These are phyloP conservation scores for Sepiola atlantica DNA, from an alignment of 2,888 invertebrate genomes.

Conservation along the genomic window DNA sequence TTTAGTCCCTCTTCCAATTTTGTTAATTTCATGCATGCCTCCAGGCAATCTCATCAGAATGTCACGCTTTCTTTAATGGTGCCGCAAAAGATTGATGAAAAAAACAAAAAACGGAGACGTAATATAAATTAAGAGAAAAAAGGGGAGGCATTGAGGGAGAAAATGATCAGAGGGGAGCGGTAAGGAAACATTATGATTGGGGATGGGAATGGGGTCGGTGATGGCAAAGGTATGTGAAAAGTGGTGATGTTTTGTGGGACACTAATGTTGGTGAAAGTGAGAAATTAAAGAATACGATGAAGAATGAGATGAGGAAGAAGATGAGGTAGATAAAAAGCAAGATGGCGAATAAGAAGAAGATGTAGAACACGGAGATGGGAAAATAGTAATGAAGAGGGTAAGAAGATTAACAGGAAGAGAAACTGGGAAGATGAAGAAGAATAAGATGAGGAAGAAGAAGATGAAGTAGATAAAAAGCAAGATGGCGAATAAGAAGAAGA, in stretches of 20 bases:
- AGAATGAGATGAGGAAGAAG: not conserved
- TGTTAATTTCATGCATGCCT: slow-evolving; percentile 2
- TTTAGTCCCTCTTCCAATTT: not conserved
- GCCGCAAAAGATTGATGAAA: slow-evolving; percentile 18
- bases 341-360: not conserved
- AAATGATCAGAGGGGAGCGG: not conserved
- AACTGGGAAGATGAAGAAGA: no score
- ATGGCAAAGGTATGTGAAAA: not conserved
- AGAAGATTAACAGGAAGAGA: no score
- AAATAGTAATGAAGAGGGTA: no score
- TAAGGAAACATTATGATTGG: not conserved
- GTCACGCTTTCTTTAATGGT: not conserved
- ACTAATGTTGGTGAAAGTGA: not conserved
- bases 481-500: no score
- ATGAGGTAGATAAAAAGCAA: not conserved
- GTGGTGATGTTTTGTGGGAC: no score
- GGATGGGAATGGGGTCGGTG: not conserved
- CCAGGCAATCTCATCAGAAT: not conserved
- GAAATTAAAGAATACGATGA: not conserved
- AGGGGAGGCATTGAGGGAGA: not conserved
- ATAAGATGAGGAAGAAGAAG: no score
- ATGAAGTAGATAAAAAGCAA: no score
- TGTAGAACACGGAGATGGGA: not conserved
- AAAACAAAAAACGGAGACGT: not conserved
- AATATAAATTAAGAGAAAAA: not conserved